Conservation (phyloP, 2,797 vertebrate species). For the Anguilla obscura region DNA sequence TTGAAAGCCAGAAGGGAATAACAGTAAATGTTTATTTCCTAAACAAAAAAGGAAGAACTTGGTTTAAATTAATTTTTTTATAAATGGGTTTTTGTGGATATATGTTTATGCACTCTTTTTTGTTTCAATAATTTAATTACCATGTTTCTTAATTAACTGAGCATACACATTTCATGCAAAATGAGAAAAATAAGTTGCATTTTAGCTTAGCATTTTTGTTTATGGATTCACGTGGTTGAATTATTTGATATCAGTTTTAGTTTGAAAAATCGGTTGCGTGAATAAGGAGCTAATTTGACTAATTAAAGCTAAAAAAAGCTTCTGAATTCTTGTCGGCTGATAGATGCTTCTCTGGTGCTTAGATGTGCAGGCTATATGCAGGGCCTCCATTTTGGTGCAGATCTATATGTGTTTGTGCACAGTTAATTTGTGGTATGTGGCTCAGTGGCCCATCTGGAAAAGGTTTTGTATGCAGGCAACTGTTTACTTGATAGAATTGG, state of each 20-base stretch:
- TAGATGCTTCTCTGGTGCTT: background rate
- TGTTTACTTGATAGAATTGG: conserved; percentile 61
- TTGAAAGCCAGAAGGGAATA: background rate
- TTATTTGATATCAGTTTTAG: background rate
- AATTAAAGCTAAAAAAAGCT: background rate
- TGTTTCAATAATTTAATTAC: background rate
- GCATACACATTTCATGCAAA: background rate
- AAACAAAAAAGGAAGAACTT: background rate
- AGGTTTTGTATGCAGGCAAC: conserved; percentile 72
- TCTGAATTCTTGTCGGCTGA: background rate
- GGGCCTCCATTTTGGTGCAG: conserved; percentile 40
- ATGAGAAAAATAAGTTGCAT: background rate
- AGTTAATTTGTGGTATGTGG: conserved; percentile 65
- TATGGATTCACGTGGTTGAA: background rate
- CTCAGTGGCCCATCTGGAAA: conserved; percentile 67
- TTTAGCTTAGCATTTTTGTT: background rate
- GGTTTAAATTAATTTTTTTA: background rate
- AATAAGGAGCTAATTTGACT: background rate
- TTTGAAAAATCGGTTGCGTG: background rate
- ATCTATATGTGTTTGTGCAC: conserved; percentile 31
- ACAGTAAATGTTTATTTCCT: background rate
- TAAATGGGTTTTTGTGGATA: background rate
- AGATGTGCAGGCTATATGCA: background rate
- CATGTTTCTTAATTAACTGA: background rate
- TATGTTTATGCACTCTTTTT: background rate